A percentile compares a stretch with the other conserved stretches of the same genome.
phyloP scores from a whole-genome alignment of 2,797 vertebrate genomes.

The Sorex maritimensis region DNA sequence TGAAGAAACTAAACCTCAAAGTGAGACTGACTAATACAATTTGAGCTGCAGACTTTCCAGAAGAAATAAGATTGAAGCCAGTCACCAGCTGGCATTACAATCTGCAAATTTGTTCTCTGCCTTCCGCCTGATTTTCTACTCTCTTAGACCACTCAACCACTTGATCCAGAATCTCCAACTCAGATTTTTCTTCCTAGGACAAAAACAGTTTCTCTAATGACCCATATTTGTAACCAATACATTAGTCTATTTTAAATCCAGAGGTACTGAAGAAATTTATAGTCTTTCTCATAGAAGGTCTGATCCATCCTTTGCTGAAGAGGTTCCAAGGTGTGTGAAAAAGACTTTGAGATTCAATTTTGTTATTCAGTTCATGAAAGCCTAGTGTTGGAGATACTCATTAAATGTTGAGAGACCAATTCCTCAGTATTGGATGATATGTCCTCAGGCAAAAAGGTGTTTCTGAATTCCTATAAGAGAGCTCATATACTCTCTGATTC shows the following conservation, averaged over 20 bases:
- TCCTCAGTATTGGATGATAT: slow-evolving; percentile 1
- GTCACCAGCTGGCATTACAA: background rate
- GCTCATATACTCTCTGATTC: slow-evolving; percentile 16
- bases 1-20: background rate
- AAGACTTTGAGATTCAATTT: slow-evolving; percentile 35
- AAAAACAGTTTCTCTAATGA: background rate
- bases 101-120: background rate
- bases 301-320: slow-evolving; percentile 29
- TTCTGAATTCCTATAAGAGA: slow-evolving; percentile 22
- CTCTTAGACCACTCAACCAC: background rate
- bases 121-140: background rate
- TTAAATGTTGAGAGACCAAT: slow-evolving; percentile 22
- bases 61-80: background rate
- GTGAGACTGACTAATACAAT: background rate
- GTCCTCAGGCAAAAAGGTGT: slow-evolving; percentile 41
- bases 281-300: background rate
- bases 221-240: background rate
- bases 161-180: slow-evolving; percentile 3
- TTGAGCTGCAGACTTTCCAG: background rate
- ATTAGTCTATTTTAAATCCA: background rate
- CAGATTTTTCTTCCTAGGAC: background rate
- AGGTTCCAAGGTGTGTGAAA: slow-evolving; percentile 14
- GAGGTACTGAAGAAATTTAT: slow-evolving; percentile 26
- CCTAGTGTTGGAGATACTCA: slow-evolving; percentile 36
- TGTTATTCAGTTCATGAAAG: slow-evolving; percentile 19